Conservation (phyloP, 53 echinoderm and acorn worm species). For the Paracentrotus lividus region DNA sequence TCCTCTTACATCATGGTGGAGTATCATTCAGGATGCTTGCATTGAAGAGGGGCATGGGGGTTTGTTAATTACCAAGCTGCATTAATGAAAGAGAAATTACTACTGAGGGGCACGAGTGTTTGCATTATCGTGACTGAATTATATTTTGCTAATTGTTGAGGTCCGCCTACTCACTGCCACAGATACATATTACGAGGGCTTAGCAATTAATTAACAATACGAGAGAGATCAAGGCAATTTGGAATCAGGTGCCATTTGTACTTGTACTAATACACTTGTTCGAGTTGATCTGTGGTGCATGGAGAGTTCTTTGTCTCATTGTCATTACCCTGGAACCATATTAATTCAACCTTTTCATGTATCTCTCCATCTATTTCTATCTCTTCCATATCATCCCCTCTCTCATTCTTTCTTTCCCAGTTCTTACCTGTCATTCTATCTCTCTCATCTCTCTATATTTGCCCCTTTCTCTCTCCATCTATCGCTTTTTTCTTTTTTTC, state of each 20-base stretch:
- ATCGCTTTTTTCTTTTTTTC: not conserved
- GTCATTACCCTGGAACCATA: not conserved
- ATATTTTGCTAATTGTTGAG: not conserved
- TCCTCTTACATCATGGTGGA: not conserved
- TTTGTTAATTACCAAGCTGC: not conserved
- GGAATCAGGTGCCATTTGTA: slow-evolving; percentile 16
- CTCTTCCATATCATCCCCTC: no score
- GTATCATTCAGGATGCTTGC: not conserved
- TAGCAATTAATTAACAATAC: not conserved
- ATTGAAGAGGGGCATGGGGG: not conserved
- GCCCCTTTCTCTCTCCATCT: not conserved
- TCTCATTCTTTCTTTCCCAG: no score
- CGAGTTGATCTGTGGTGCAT: not conserved
- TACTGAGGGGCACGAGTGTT: not conserved
- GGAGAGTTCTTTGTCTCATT: not conserved
- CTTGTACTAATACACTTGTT: slow-evolving; percentile 1
- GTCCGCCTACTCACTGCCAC: not conserved
- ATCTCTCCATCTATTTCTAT: not conserved
- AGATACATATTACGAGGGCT: not conserved
- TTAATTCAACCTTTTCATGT: not conserved
- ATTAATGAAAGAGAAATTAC: not conserved
- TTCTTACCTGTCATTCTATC: not conserved
- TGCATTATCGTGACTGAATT: not conserved
- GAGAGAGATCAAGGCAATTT: not conserved
- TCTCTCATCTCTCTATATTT: not conserved